Base-by-base conservation (phyloP, 2,113 vertebrate genomes). In the Myiozetetes cayanensis region DNA sequence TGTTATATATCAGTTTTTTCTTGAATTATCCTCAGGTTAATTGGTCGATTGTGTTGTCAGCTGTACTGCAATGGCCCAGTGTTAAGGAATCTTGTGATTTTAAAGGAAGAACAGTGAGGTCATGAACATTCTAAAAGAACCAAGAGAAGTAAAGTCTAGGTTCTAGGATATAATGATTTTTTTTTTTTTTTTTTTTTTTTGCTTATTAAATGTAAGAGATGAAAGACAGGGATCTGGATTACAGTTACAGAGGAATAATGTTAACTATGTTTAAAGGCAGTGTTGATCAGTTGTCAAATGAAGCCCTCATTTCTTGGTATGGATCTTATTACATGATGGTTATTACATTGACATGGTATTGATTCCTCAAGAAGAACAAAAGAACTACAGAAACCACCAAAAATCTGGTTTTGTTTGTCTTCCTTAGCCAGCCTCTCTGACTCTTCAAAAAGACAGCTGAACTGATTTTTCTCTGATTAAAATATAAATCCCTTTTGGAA, bases 321-420 rank as follows among this genome's bases (percentile, higher is more conserved):
- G 75, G 90, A 56, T 94, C 63, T 87, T 43, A 82, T 95, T 96
- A 73, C 39, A n/a, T 19, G 55, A 44, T 16, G 70, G 52, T 93
- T 92, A 94, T 79, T 96, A 59, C 62, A 74, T 47, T 76, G 88
- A 85, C 88, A 62, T 85, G 75, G 73, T 73, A 73, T 59, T 85
- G 90, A 90, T 92, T 87, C 71, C 87, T 87, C 52, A 76, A 83
- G 76, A 75, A 94, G 94, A 94, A 96, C 95, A 97, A 96, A 96
- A 91, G 78, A 96, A 91, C 80, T 73, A 27, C 31, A 89, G 80
- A 97, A 96, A 95, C 93, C 80, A 95, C 62, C 70, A 86, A 78
- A 94, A 92, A 93, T 94, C 91, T 94, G 94, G 9, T 96, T 96
- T 92, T 92, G 50, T 95, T 96, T 95, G 65, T 94, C 56, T 91